Evolutionary conservation across 2,888 invertebrate species (phyloP).

Genomic region (Villa cingulata): DNA sequence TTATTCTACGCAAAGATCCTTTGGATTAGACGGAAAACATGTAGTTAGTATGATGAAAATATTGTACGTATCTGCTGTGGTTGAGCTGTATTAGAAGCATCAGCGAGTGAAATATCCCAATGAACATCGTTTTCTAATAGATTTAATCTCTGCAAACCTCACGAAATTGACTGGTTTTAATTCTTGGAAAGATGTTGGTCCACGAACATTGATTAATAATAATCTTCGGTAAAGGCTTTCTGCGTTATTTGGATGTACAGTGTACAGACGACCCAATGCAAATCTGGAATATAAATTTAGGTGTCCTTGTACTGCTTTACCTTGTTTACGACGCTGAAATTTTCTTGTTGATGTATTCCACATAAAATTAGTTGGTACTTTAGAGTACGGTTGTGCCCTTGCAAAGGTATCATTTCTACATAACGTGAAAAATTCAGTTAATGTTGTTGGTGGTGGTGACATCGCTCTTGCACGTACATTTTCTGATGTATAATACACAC

Average conservation of each 20-base stretch:
- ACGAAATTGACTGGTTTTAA: neutral
- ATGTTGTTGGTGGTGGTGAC: conserved; percentile 13
- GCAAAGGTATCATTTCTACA: conserved; percentile 21
- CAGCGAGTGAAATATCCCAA: conserved; percentile 8
- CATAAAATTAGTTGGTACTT: conserved; percentile 25
- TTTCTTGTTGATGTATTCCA: conserved; percentile 23
- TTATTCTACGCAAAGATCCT: conserved; percentile 11
- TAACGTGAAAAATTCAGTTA: conserved; percentile 22
- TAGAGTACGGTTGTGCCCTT: conserved; percentile 22
- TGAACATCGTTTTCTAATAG: conserved; percentile 23
- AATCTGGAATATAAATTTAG: neutral
- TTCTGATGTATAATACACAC: conserved; percentile 23
- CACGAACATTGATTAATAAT: neutral
- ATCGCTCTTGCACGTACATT: conserved; percentile 14
- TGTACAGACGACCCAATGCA: conserved; percentile 1
- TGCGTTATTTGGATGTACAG: neutral
- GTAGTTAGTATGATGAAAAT: conserved; percentile 13
- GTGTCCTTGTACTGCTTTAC: neutral
- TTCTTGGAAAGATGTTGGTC: neutral
- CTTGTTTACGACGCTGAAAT: conserved; percentile 21
- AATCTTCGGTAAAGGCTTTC: neutral
- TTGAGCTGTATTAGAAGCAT: neutral
- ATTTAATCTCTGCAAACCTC: conserved; percentile 12
- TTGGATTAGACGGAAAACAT: conserved; percentile 11
- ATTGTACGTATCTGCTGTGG: conserved; percentile 13